Percentiles rank a stretch among this genome's conserved stretches.
Conservation (phyloP, 2,113 vertebrate genomes). For the Glaucidium brasilianum region DNA sequence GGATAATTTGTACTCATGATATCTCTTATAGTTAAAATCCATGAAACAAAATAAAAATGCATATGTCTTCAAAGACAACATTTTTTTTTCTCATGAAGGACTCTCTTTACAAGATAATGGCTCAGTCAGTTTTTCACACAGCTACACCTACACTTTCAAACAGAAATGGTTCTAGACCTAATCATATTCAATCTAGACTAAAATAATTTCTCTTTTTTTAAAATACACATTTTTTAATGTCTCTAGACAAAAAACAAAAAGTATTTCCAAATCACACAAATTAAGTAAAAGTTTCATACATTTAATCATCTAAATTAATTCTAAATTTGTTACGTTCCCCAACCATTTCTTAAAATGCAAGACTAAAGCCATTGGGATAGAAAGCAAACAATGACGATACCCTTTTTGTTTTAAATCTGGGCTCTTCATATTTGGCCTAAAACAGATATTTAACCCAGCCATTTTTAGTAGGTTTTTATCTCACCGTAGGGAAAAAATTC, state of each 20-base stretch:
- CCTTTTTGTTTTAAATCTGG: neutral
- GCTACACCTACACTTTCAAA: neutral
- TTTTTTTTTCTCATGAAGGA: accelerated
- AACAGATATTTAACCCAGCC: neutral
- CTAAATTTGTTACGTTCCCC: neutral
- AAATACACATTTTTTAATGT: neutral
- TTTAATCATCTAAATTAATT: neutral
- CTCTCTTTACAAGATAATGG: neutral
- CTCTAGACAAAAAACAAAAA: neutral
- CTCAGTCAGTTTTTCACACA: neutral
- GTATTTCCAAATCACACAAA: neutral
- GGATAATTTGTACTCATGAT: neutral
- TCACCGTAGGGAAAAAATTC: neutral
- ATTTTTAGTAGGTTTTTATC: neutral
- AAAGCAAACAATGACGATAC: neutral
- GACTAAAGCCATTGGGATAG: neutral
- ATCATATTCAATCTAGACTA: neutral
- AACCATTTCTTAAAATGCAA: neutral
- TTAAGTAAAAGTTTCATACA: neutral
- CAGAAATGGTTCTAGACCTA: neutral
- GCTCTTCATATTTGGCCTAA: neutral
- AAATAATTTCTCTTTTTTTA: neutral
- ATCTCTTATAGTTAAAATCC: neutral
- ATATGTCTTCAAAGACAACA: neutral
- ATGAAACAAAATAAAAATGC: neutral